Evolutionary conservation across 2,113 vertebrate genomes (phyloP).

Genomic region (Malurus melanocephalus): DNA sequence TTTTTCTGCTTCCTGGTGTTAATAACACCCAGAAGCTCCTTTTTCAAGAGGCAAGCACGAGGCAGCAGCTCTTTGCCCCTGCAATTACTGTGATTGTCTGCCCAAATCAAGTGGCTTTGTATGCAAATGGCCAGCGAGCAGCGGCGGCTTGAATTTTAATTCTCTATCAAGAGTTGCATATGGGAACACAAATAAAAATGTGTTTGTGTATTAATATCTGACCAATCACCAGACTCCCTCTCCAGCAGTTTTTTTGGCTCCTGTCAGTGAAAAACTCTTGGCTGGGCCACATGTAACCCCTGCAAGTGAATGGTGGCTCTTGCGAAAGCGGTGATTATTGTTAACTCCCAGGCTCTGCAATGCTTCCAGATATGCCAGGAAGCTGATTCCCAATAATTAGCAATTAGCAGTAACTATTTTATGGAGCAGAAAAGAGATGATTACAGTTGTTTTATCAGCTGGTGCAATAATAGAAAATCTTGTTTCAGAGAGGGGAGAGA

Average conservation of each 20-base stretch:
- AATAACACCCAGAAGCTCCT: neutral
- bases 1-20: neutral
- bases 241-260: slow-evolving; percentile 3
- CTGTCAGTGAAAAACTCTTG: neutral
- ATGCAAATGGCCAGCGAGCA: slow-evolving; percentile 31
- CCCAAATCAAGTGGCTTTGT: slow-evolving; percentile 47
- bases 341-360: neutral
- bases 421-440: slow-evolving; percentile 65
- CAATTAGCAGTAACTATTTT: slow-evolving; percentile 61
- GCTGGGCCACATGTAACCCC: slow-evolving; percentile 5
- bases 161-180: neutral
- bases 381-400: slow-evolving; percentile 58
- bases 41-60: slow-evolving; percentile 3
- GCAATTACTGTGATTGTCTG: slow-evolving; percentile 49
- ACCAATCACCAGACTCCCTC: slow-evolving; percentile 17
- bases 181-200: neutral
- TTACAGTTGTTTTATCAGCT: slow-evolving; percentile 63
- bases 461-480: slow-evolving; percentile 29
- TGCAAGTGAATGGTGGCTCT: slow-evolving; percentile 23
- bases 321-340: slow-evolving; percentile 7
- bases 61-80: slow-evolving; percentile 4
- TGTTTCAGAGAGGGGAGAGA: neutral
- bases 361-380: slow-evolving; percentile 21
- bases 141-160: slow-evolving; percentile 46
- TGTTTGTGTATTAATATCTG: slow-evolving; percentile 34